Conservation (phyloP, 2,888 invertebrate genomes). For the Epirrhoe alternata region DNA sequence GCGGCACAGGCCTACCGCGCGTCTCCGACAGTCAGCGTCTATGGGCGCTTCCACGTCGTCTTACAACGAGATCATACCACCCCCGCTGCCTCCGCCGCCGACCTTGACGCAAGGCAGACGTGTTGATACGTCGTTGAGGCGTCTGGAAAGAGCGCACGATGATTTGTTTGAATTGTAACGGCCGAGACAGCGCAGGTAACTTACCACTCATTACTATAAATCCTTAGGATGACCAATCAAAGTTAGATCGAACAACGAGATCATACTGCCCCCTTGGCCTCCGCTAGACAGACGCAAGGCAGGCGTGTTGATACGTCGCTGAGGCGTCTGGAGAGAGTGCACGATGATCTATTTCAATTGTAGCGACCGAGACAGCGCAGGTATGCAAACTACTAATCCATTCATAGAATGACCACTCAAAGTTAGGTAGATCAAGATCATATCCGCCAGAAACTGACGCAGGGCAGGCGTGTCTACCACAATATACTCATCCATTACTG, state of each 20-base stretch:
- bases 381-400: slow-evolving; percentile 45
- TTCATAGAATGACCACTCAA: not conserved
- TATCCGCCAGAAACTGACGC: too few species aligned
- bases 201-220: not conserved
- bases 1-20: slow-evolving; percentile 82
- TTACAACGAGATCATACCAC: slow-evolving; percentile 79
- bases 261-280: slow-evolving; percentile 77
- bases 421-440: too few species aligned
- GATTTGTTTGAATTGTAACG: slow-evolving; percentile 97
- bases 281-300: slow-evolving; percentile 92
- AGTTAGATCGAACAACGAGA: too few species aligned
- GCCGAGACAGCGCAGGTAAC: slow-evolving; percentile 78
- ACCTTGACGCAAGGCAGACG: slow-evolving; percentile 92
- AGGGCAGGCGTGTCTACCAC: too few species aligned
- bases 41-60: slow-evolving; percentile 76
- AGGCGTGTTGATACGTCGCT: slow-evolving; percentile 92
- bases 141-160: slow-evolving; percentile 93
- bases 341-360: slow-evolving; percentile 96
- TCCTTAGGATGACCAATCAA: not conserved
- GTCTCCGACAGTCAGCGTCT: slow-evolving; percentile 85
- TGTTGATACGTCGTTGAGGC: slow-evolving; percentile 91
- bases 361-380: slow-evolving; percentile 88
- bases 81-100: slow-evolving; percentile 85
- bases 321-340: slow-evolving; percentile 92
- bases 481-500: too few species aligned